Percentiles rank a stretch among this genome's conserved stretches.
Conservation (phyloP, 2,113 vertebrate species). For the Ranitomeya variabilis region DNA sequence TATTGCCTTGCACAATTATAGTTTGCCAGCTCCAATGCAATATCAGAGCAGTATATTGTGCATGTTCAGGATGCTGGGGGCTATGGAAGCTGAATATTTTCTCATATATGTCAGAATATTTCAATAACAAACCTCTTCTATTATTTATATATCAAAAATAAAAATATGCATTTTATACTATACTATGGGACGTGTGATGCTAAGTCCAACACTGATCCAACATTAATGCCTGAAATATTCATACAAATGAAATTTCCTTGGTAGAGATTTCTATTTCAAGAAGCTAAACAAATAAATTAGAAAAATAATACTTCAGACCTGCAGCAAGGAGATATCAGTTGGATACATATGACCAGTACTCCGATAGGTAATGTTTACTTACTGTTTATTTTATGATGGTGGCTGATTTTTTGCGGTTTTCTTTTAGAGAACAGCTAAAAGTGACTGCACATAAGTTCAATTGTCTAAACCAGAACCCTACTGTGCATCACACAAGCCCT, state of each 20-base stretch:
- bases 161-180: slow-evolving; percentile 5
- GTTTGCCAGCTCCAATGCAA: slow-evolving; percentile 28
- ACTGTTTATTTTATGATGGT: no score
- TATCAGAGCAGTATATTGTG: slow-evolving; percentile 35
- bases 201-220: neutral
- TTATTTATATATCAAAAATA: slow-evolving; percentile 29
- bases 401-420: neutral
- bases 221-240: slow-evolving; percentile 1
- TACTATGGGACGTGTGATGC: neutral
- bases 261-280: neutral
- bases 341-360: no score
- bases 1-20: neutral
- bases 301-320: neutral
- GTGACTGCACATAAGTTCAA: no score
- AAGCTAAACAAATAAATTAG: neutral
- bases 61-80: slow-evolving; percentile 1
- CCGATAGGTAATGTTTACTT: no score
- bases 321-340: neutral
- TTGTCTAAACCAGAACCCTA: no score
- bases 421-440: neutral
- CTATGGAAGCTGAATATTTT: slow-evolving; percentile 24
- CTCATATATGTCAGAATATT: slow-evolving; percentile 12
- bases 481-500: no score
- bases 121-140: slow-evolving; percentile 27
- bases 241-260: neutral